phyloP scores from a whole-genome alignment of 2,113 vertebrate genomes.

The Brienomyrus brachyistius region DNA sequence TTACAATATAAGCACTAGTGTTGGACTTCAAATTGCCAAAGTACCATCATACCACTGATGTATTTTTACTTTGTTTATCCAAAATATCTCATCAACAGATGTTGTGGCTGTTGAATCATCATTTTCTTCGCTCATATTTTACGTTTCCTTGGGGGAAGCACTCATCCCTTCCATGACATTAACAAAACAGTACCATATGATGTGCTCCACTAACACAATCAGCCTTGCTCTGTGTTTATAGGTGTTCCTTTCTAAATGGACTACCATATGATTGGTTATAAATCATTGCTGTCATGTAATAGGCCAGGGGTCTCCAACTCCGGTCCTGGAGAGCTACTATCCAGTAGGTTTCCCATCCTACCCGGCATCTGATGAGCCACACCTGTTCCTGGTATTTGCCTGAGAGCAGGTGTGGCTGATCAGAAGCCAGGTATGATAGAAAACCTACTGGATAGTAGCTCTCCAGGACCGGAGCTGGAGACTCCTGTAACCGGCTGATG shows the following conservation, averaged over 20 bases:
- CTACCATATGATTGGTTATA: no score
- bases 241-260: neutral
- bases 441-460: no score
- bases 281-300: neutral
- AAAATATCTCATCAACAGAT: neutral
- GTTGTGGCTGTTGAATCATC: neutral
- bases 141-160: neutral
- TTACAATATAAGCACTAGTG: neutral
- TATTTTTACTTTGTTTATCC: neutral
- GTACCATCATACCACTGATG: neutral
- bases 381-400: no score
- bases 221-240: neutral
- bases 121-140: neutral
- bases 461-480: no score
- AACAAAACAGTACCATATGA: neutral
- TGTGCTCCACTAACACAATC: neutral
- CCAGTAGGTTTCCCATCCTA: no score
- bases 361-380: no score
- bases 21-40: neutral
- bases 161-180: neutral
- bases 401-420: no score
- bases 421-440: no score
- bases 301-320: no score
- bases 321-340: no score
- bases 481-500: neutral